Percentiles rank a stretch among this genome's conserved stretches.
Evolutionary conservation across 2,113 vertebrate genomes (phyloP).

Genomic region (Tachysurus vachellii): DNA sequence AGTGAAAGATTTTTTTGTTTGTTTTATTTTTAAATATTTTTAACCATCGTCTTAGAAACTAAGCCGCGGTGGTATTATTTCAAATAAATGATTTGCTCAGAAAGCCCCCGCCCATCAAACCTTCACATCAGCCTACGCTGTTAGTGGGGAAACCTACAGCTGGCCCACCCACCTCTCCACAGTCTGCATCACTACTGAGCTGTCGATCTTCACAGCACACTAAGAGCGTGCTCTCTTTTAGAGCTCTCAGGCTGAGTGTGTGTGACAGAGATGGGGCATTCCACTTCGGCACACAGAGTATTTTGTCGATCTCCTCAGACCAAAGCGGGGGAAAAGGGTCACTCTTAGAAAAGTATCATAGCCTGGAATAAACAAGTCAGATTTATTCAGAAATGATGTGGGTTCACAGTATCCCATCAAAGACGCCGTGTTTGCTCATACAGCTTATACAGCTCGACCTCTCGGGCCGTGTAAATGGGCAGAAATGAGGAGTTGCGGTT

Average conservation of each 20-base stretch:
- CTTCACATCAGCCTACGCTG: slow-evolving; percentile 49
- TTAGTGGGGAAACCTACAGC: slow-evolving; percentile 50
- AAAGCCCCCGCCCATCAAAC: slow-evolving; percentile 52
- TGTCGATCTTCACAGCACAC: not conserved
- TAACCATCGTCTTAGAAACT: slow-evolving; percentile 37
- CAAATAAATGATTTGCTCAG: slow-evolving; percentile 55
- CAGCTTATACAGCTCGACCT: slow-evolving; percentile 22
- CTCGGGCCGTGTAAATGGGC: slow-evolving; percentile 25
- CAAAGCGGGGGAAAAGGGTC: slow-evolving; percentile 30
- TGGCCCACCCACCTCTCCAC: slow-evolving; percentile 51
- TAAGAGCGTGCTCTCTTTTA: slow-evolving; percentile 3
- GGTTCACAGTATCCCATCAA: not conserved
- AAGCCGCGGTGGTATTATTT: slow-evolving; percentile 58
- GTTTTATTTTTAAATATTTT: slow-evolving; percentile 25
- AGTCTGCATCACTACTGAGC: slow-evolving; percentile 20
- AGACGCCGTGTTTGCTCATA: not conserved
- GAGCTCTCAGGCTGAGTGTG: slow-evolving; percentile 6
- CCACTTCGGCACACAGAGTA: not conserved
- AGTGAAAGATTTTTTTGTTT: slow-evolving; percentile 19
- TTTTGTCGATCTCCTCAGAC: slow-evolving; percentile 11
- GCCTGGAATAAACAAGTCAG: slow-evolving; percentile 28
- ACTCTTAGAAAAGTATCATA: not conserved
- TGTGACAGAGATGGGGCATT: slow-evolving; percentile 26
- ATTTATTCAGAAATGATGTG: not conserved
- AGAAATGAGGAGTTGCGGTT: slow-evolving; percentile 57